Base-by-base conservation (phyloP, 2,797 vertebrate species). In the Catharus ustulatus region DNA sequence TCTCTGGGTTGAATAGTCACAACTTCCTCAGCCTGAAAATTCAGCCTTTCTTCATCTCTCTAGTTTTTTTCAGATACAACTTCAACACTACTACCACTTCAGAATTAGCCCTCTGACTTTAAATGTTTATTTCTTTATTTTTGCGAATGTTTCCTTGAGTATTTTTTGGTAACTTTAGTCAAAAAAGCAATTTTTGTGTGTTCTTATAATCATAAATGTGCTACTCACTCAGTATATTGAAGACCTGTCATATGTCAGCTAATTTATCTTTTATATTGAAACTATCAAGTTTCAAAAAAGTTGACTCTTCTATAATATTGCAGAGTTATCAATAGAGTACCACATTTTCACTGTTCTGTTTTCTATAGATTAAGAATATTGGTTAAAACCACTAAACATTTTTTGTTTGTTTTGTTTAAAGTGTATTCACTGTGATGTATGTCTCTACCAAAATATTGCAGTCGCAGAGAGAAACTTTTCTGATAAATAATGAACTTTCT, bases 181-280 rank as follows among this genome's bases (percentile, higher is more conserved):
- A 26, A 57, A 76, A 42, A 66, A 15, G 0, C 6, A 62, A 2
- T 5, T 38, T 10, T 6, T 23, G 1, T 42, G 6, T 26, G 1
- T 17, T 87, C 16, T 54, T 66, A 38, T 48, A 32, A 55, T 42
- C 21, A 20, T 36, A 36, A 64, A 64, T 4, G 13, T 58, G 38
- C 19, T 29, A 13, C 6, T 78, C 40, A 62, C 11, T 71, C 13
- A 48, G 5, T 27, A n/a, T 46, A 43, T 17, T 29, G 19, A 23
- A 66, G 23, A 42, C 8, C 5, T 24, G 5, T 11, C 3, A 23
- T 30, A 36, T 15, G 1, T 64, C 30, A 38, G 10, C 3, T 4
- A 22, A 49, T 54, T 78, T 62, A 4, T 10, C 9, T 79, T 55
- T 57, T 38, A 17, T 38, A 38, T 38, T 38, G 42, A 21, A 66